These are phyloP conservation scores for Tineola bisselliella DNA, from an alignment of 2,888 invertebrate species.

Conservation along the genomic window DNA sequence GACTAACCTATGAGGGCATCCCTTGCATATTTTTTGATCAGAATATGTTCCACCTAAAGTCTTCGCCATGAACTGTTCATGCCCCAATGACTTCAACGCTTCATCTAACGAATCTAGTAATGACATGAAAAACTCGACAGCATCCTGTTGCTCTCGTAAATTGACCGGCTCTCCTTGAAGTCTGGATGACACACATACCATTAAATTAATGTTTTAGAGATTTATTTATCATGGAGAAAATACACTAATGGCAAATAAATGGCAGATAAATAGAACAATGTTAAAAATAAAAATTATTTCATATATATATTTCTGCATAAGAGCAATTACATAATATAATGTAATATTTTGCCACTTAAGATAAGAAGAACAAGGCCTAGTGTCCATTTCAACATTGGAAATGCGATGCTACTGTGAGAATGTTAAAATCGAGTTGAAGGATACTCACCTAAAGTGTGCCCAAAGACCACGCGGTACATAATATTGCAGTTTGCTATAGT, in stretches of 20 bases:
- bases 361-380: too few relatives aligned
- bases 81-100: slow-evolving; percentile 90
- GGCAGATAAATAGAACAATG: too few relatives aligned
- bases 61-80: slow-evolving; percentile 91
- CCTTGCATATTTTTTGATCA: slow-evolving; percentile 99
- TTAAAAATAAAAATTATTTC: too few relatives aligned
- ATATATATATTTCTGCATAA: too few relatives aligned
- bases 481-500: slow-evolving; percentile 95
- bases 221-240: too few relatives aligned
- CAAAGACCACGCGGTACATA: slow-evolving; percentile 97
- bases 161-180: slow-evolving; percentile 97
- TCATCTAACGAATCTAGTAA: slow-evolving; percentile 96
- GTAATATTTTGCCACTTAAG: too few relatives aligned
- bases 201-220: not conserved
- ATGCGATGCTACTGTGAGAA: too few relatives aligned
- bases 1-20: slow-evolving; percentile 90
- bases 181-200: slow-evolving; percentile 46
- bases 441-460: slow-evolving; percentile 96
- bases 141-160: slow-evolving; percentile 97
- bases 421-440: too few relatives aligned
- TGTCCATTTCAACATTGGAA: too few relatives aligned
- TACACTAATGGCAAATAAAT: too few relatives aligned
- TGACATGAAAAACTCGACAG: slow-evolving; percentile 98
- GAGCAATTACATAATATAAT: too few relatives aligned
- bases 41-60: slow-evolving; percentile 97